phyloP scores from a whole-genome alignment of 2,888 invertebrate species.

The Nezara viridula region DNA sequence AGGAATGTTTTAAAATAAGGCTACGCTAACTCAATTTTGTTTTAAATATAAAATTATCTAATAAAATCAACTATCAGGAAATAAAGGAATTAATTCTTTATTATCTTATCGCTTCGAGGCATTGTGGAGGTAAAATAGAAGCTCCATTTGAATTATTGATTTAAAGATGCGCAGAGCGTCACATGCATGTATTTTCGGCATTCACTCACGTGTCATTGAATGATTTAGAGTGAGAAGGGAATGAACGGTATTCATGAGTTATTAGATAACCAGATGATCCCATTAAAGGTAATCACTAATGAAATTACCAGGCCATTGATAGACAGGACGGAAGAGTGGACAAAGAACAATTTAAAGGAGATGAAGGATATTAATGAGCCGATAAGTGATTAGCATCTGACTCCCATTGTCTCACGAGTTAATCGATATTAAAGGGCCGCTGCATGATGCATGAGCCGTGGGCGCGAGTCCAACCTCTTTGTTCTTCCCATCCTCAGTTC shows the following conservation, averaged over 20 bases:
- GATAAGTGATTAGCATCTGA: slow-evolving; percentile 24
- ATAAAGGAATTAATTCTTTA: too few species aligned
- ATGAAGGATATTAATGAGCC: slow-evolving; percentile 30
- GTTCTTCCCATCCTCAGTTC: slow-evolving; percentile 34
- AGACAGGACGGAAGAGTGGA: slow-evolving; percentile 43
- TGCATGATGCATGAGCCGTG: slow-evolving; percentile 48
- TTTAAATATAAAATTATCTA: too few species aligned
- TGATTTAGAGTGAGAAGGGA: not conserved
- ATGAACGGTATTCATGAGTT: not conserved
- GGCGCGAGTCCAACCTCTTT: not conserved
- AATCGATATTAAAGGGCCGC: slow-evolving; percentile 7
- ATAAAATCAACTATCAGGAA: too few species aligned
- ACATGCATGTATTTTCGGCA: not conserved
- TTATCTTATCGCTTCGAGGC: too few species aligned
- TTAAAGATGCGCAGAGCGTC: too few species aligned
- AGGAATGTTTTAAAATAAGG: too few species aligned
- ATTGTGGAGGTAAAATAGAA: too few species aligned
- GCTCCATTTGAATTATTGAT: too few species aligned
- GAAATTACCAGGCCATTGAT: slow-evolving; percentile 36
- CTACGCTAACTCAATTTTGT: too few species aligned
- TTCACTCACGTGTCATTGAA: not conserved
- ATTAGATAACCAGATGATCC: slow-evolving; percentile 30
- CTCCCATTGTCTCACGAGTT: not conserved
- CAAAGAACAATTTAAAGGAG: slow-evolving; percentile 46
- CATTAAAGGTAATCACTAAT: slow-evolving; percentile 35